A percentile compares a stretch with the other conserved stretches of the same genome.
phyloP scores from a whole-genome alignment of 2,888 invertebrate species.

The Cerastoderma edule region DNA sequence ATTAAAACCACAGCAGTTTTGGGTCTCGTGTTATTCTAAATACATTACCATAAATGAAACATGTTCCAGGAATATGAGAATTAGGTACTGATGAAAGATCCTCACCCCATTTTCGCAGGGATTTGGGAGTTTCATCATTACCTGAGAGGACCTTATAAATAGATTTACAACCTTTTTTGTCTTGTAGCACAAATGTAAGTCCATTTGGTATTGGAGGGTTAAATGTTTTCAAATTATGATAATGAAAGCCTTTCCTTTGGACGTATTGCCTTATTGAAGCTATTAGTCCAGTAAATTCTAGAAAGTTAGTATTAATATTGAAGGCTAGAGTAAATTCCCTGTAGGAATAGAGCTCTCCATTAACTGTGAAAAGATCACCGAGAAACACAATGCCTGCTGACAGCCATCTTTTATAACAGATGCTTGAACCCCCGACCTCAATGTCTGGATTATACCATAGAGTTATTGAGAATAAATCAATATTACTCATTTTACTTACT shows the following conservation, averaged over 20 bases:
- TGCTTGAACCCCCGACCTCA: slow-evolving; percentile 14
- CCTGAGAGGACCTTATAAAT: background rate
- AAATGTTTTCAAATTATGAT: background rate
- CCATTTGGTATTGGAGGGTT: background rate
- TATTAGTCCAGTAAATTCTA: background rate
- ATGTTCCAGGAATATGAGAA: too few relatives aligned
- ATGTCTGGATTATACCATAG: slow-evolving; percentile 16
- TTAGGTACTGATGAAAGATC: background rate
- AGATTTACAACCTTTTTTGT: slow-evolving; percentile 10
- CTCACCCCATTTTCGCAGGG: background rate
- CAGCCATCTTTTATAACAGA: slow-evolving; percentile 20
- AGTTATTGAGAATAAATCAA: background rate
- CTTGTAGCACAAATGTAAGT: background rate
- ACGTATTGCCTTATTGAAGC: background rate
- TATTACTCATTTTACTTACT: background rate
- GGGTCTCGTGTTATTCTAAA: background rate
- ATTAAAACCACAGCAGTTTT: slow-evolving; percentile 8
- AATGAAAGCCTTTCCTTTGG: background rate
- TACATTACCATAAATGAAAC: background rate
- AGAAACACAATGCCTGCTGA: slow-evolving; percentile 4
- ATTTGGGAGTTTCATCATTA: background rate
- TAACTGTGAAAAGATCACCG: background rate
- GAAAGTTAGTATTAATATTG: background rate
- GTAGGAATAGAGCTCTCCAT: background rate
- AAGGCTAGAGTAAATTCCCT: background rate